Evolutionary conservation across 2,113 vertebrate species (phyloP).

Genomic region (Phodopus roborovskii): DNA sequence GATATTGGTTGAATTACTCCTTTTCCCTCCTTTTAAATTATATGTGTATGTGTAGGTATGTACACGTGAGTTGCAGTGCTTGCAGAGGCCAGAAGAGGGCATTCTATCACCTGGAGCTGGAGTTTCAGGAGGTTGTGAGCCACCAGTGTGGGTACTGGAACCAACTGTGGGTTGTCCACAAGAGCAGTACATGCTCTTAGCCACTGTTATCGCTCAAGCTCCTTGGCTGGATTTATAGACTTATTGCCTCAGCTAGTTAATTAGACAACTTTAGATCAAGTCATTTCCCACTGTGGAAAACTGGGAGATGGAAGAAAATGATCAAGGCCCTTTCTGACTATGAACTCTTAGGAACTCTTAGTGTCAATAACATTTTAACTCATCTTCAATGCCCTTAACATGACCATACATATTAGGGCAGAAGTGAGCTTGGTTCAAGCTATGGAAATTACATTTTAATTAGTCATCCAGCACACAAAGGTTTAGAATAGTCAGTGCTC

Average conservation of each 20-base stretch:
- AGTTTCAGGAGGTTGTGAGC: neutral
- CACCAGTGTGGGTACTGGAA: neutral
- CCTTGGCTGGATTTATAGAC: neutral
- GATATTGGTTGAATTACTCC: neutral
- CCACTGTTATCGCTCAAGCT: neutral
- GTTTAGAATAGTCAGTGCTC: neutral
- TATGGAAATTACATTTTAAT: slow-evolving; percentile 38
- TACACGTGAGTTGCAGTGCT: neutral
- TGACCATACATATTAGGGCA: neutral
- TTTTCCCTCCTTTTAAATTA: neutral
- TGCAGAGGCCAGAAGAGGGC: neutral
- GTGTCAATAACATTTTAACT: neutral
- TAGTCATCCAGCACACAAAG: neutral
- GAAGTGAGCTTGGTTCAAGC: neutral
- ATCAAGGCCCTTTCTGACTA: neutral
- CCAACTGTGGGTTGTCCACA: neutral
- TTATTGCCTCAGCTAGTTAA: neutral
- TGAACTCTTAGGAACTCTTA: neutral
- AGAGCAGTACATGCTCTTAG: too few species aligned
- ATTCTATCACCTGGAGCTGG: neutral
- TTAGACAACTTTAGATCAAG: neutral
- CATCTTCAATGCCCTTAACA: neutral
- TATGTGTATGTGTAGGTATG: neutral
- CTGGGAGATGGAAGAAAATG: neutral
- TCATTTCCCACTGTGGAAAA: neutral